Conservation (phyloP, 1,140 invertebrate species). For the Pentalonia nigronervosa region DNA sequence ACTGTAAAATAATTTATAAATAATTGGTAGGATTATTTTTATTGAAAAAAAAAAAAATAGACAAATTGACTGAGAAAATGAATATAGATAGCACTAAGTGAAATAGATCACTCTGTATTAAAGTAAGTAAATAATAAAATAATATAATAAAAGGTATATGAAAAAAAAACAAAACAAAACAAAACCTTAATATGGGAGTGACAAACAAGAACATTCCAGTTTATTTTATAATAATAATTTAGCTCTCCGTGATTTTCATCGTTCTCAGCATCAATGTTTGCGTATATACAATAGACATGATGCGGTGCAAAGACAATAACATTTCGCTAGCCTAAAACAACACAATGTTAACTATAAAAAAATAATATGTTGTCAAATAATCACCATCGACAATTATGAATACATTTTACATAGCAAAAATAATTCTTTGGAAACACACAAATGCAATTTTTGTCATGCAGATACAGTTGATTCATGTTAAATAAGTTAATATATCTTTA, state of each 20-base stretch:
- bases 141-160: neutral
- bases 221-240: conserved; percentile 48
- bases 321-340: conserved; percentile 69
- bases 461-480: neutral
- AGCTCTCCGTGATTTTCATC: conserved; percentile 23
- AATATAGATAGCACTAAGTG: neutral
- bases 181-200: conserved; percentile 57
- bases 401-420: neutral
- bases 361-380: conserved; percentile 37
- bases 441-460: neutral
- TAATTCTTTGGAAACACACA: neutral
- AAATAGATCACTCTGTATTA: neutral
- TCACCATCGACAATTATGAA: neutral
- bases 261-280: conserved; percentile 60
- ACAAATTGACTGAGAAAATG: neutral
- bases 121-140: neutral
- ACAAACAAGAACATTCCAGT: conserved; percentile 64
- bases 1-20: neutral
- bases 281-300: conserved; percentile 69
- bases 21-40: neutral
- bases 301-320: conserved; percentile 70
- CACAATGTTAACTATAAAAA: conserved; percentile 59
- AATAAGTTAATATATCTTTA: neutral
- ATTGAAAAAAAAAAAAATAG: too few relatives aligned
- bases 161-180: conserved; percentile 38